phyloP scores from a whole-genome alignment of 2,888 invertebrate species.

The Nipponacmea schrenckii region DNA sequence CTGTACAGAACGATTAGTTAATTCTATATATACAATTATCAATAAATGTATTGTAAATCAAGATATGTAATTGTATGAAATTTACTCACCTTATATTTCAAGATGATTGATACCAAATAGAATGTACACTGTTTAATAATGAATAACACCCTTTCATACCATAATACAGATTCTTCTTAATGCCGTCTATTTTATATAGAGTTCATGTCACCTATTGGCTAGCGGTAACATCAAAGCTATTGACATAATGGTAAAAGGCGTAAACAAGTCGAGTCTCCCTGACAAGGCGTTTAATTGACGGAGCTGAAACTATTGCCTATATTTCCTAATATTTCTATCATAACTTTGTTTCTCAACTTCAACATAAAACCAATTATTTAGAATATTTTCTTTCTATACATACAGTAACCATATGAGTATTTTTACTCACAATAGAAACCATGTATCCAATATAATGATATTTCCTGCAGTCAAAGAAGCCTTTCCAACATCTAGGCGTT shows the following conservation, averaged over 20 bases:
- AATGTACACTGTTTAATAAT: too few relatives aligned
- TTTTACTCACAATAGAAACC: too few relatives aligned
- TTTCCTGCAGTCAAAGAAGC: too few relatives aligned
- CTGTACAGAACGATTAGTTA: too few relatives aligned
- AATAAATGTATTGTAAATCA: too few relatives aligned
- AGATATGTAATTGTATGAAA: too few relatives aligned
- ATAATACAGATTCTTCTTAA: background rate
- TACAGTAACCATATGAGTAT: background rate
- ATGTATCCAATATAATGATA: too few relatives aligned
- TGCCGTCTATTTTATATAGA: background rate
- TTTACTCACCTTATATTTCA: too few relatives aligned
- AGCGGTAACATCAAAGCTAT: constrained; percentile 30
- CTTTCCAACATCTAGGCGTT: too few relatives aligned
- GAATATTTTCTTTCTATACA: background rate
- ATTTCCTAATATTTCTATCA: background rate
- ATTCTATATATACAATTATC: too few relatives aligned
- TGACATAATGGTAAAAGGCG: constrained; percentile 23
- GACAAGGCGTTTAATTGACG: background rate
- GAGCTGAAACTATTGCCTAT: background rate
- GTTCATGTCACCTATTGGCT: constrained; percentile 27
- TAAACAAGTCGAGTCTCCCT: background rate
- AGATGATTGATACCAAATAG: too few relatives aligned
- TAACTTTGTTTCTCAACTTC: background rate
- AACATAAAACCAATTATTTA: background rate
- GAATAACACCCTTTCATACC: too few relatives aligned